These are phyloP conservation scores for Conger conger DNA, from an alignment of 2,113 vertebrate species.

Conservation along the genomic window DNA sequence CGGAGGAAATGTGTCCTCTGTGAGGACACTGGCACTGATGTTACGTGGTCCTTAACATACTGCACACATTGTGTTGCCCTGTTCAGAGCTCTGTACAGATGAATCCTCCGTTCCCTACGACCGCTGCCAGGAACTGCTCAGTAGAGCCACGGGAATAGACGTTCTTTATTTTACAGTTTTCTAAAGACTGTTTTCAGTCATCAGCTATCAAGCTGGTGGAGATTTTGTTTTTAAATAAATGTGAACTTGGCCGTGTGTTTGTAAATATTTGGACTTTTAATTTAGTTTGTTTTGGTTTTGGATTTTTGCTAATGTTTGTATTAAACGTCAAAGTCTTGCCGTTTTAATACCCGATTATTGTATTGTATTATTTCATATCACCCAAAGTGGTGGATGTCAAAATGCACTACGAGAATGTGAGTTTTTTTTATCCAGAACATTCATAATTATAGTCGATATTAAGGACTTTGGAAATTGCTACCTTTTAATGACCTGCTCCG, in stretches of 20 bases:
- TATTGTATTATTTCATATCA: neutral
- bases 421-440: neutral
- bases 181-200: neutral
- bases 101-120: neutral
- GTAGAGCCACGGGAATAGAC: neutral
- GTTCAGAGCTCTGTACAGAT: neutral
- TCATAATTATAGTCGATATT: neutral
- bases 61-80: neutral
- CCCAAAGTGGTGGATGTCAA: neutral
- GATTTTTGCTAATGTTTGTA: neutral
- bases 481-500: neutral
- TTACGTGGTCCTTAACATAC: neutral
- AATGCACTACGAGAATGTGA: neutral
- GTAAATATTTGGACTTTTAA: neutral
- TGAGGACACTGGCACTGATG: conserved; percentile 34
- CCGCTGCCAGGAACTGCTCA: neutral
- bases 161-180: neutral
- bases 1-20: conserved; percentile 33
- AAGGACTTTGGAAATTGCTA: neutral
- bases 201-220: neutral
- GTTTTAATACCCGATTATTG: neutral
- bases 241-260: neutral
- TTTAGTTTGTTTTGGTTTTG: neutral
- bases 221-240: neutral
- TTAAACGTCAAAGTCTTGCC: neutral